A percentile compares a stretch with the other conserved stretches of the same genome.
Evolutionary conservation across 2,113 vertebrate species (phyloP).

Genomic region (Trinectes maculatus): DNA sequence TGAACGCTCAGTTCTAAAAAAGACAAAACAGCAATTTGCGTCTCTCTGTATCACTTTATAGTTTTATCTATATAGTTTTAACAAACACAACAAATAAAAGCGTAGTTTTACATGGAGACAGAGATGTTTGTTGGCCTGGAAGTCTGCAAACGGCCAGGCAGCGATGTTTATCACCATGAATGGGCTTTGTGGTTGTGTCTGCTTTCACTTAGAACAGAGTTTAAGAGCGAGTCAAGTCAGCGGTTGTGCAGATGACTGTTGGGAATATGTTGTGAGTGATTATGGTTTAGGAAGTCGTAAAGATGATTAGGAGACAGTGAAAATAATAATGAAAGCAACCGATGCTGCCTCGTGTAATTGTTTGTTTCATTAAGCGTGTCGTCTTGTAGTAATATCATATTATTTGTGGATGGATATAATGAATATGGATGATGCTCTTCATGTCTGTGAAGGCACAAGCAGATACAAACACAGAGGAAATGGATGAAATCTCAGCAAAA

Average conservation of each 20-base stretch:
- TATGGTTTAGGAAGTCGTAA: not conserved
- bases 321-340: not conserved
- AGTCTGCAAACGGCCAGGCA: slow-evolving; percentile 23
- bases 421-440: not conserved
- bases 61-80: no score
- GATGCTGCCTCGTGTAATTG: not conserved
- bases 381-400: not conserved
- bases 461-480: not conserved
- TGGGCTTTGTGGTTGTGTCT: slow-evolving; percentile 44
- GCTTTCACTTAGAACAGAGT: slow-evolving; percentile 64
- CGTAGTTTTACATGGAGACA: slow-evolving; percentile 5
- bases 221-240: slow-evolving; percentile 38
- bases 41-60: slow-evolving; percentile 16
- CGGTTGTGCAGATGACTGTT: slow-evolving; percentile 18
- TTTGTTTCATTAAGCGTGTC: not conserved
- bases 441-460: not conserved
- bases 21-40: no score
- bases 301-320: slow-evolving; percentile 8
- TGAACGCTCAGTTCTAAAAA: no score
- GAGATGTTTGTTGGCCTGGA: slow-evolving; percentile 18
- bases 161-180: slow-evolving; percentile 32
- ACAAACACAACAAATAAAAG: not conserved
- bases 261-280: slow-evolving; percentile 26
- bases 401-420: slow-evolving; percentile 2
- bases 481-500: not conserved